Evolutionary conservation across 1,140 invertebrate genomes (phyloP).

Genomic region (Coboldia fuscipes): DNA sequence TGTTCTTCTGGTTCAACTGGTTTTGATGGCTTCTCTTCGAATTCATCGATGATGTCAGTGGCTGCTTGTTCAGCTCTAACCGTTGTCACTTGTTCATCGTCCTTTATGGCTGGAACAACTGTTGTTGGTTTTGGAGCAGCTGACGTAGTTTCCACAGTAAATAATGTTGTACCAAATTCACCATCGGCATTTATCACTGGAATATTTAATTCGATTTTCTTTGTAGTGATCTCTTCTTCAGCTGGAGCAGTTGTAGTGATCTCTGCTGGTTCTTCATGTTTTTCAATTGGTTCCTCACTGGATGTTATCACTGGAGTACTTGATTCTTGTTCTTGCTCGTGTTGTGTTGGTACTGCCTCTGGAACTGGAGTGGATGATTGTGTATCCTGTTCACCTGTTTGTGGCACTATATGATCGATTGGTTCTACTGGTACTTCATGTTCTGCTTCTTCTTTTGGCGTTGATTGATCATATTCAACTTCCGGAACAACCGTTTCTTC

Average conservation of each 20-base stretch:
- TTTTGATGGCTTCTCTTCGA: conserved; percentile 1
- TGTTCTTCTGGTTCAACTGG: neutral
- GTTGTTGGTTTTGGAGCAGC: no score
- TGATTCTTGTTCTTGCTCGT: no score
- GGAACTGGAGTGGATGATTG: no score
- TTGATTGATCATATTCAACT: conserved; percentile 3
- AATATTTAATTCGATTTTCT: neutral
- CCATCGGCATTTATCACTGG: no score
- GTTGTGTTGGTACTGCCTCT: no score
- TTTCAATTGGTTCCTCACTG: conserved; percentile 1
- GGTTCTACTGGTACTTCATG: no score
- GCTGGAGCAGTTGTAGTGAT: neutral
- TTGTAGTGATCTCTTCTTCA: neutral
- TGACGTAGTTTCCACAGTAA: no score
- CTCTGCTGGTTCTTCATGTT: neutral
- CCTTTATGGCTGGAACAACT: neutral
- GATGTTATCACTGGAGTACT: no score
- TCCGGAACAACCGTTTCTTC: conserved; percentile 5
- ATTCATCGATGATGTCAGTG: neutral
- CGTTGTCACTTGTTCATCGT: neutral
- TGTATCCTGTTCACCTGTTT: no score
- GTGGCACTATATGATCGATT: no score
- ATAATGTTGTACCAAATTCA: no score
- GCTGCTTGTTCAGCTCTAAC: conserved; percentile 1
- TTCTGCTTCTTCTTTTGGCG: no score